phyloP scores from a whole-genome alignment of 30 jellyfish, hydroid and myxozoan species.

The Aurelia coerulea region DNA sequence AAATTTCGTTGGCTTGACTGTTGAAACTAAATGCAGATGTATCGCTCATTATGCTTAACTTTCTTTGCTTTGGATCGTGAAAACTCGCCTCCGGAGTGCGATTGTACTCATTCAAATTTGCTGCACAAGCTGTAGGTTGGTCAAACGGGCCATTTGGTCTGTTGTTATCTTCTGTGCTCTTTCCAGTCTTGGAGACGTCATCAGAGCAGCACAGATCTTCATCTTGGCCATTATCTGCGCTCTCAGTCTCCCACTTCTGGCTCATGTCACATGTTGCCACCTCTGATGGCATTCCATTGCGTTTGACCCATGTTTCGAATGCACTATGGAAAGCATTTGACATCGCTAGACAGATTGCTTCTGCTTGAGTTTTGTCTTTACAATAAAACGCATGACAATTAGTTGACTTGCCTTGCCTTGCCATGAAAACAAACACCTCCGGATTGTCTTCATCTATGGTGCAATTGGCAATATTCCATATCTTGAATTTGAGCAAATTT shows the following conservation, averaged over 20 bases:
- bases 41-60: slow-evolving; percentile 42
- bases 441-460: slow-evolving; percentile 36
- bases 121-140: background rate
- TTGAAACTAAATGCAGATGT: slow-evolving; percentile 60
- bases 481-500: slow-evolving; percentile 37
- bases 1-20: slow-evolving; percentile 64
- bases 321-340: slow-evolving; percentile 65
- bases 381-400: slow-evolving; percentile 67
- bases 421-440: slow-evolving; percentile 56
- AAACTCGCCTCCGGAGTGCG: background rate
- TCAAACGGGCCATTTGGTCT: too few relatives aligned
- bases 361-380: slow-evolving; percentile 46
- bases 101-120: background rate
- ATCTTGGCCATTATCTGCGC: too few relatives aligned
- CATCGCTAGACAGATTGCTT: slow-evolving; percentile 54
- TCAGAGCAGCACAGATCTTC: too few relatives aligned
- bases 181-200: too few relatives aligned
- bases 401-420: slow-evolving; percentile 33
- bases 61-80: slow-evolving; percentile 10
- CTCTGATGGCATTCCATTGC: background rate
- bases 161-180: too few relatives aligned
- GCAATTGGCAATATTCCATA: slow-evolving; percentile 62
- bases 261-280: too few relatives aligned
- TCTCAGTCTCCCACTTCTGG: too few relatives aligned
- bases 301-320: slow-evolving; percentile 59